Percentiles rank a stretch among this genome's conserved stretches.
Conservation (phyloP, 2,113 vertebrate genomes). For the Jaculus jaculus region DNA sequence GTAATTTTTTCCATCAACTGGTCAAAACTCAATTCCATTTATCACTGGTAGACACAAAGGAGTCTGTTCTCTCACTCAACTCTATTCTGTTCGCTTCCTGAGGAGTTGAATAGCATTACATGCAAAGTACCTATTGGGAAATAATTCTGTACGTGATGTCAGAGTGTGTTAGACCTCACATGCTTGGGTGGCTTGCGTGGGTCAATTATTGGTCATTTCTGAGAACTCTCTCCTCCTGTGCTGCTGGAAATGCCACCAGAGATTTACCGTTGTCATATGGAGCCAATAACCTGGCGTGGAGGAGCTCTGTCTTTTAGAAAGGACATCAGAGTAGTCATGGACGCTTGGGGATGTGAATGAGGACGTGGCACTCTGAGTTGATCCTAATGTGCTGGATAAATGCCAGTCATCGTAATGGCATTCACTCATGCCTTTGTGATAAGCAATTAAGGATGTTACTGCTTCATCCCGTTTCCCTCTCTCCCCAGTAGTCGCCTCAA, state of each 20-base stretch:
- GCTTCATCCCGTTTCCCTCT: not conserved
- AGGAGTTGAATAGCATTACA: not conserved
- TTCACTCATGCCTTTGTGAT: not conserved
- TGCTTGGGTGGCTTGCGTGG: not conserved
- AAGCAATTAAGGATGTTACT: not conserved
- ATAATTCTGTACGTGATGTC: conserved; percentile 17
- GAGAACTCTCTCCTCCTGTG: conserved; percentile 59
- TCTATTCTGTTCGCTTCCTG: conserved; percentile 47
- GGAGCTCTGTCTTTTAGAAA: conserved; percentile 46
- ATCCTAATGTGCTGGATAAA: conserved; percentile 16
- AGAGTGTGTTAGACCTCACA: conserved; percentile 28
- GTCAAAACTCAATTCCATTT: conserved; percentile 71
- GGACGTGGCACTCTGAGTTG: not conserved
- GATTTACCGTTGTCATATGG: conserved; percentile 47
- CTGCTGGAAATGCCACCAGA: conserved; percentile 68
- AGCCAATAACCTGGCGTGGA: conserved; percentile 41
- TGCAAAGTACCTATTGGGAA: conserved; percentile 57
- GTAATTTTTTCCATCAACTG: conserved; percentile 69
- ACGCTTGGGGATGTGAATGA: not conserved
- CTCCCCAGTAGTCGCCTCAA: not conserved
- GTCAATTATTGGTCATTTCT: conserved; percentile 73
- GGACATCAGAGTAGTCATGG: conserved; percentile 35
- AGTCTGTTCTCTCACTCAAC: conserved; percentile 11
- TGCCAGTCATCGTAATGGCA: not conserved
- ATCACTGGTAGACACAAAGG: conserved; percentile 59